These are phyloP conservation scores for Coracopsis vasa DNA, from an alignment of 2,113 vertebrate species.

Conservation along the genomic window DNA sequence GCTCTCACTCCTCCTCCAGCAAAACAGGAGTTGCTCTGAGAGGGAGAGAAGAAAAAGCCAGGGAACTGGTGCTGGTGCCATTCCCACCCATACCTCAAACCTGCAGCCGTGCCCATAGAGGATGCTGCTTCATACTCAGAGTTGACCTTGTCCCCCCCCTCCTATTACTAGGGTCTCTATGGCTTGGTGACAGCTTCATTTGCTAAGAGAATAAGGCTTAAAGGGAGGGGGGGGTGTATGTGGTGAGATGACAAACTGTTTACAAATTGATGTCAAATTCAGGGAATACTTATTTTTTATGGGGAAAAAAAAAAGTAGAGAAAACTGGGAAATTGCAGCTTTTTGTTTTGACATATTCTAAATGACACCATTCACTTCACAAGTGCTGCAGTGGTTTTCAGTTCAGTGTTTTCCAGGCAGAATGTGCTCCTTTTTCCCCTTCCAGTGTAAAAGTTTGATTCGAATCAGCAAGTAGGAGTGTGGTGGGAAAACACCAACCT, in stretches of 20 bases:
- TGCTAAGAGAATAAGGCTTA: background rate
- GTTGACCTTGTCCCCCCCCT: background rate
- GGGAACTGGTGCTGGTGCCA: background rate
- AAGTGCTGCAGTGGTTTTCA: background rate
- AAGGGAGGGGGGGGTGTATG: background rate
- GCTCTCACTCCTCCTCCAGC: conserved; percentile 13
- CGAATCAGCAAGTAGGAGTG: background rate
- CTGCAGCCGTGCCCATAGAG: background rate
- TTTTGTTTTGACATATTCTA: conserved; percentile 10
- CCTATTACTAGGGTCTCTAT: background rate
- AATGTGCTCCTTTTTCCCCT: background rate
- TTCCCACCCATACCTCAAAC: background rate
- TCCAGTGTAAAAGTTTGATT: background rate
- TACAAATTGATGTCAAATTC: background rate
- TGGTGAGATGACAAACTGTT: background rate
- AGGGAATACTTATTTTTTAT: background rate
- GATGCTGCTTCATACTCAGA: background rate
- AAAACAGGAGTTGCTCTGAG: background rate
- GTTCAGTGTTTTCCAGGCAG: background rate
- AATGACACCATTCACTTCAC: background rate
- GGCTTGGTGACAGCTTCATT: background rate
- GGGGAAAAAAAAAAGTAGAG: rapidly evolving
- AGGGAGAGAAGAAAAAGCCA: background rate
- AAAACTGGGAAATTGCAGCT: background rate
- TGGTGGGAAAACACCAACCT: background rate